phyloP scores from a whole-genome alignment of 1,140 invertebrate genomes.

The Eciton burchellii region DNA sequence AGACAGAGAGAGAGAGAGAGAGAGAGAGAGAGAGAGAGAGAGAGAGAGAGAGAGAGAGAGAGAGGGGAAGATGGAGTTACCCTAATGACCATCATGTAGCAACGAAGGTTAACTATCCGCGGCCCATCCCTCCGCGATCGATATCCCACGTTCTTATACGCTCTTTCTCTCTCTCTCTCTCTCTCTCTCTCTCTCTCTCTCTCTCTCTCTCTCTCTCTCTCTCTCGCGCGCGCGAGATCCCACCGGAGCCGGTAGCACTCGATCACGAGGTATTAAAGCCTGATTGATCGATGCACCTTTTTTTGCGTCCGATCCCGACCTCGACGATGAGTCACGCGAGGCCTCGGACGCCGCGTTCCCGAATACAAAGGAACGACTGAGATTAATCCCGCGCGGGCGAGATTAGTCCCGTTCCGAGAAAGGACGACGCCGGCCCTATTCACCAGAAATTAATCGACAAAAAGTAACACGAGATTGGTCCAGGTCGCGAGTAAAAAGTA shows the following conservation, averaged over 20 bases:
- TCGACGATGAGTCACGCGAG: slow-evolving; percentile 49
- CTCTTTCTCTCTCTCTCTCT: slow-evolving; percentile 18
- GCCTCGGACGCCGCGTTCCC: slow-evolving; percentile 19
- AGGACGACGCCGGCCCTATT: not conserved
- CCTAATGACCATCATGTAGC: slow-evolving; percentile 60
- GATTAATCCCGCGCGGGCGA: slow-evolving; percentile 27
- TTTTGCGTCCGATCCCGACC: slow-evolving; percentile 23
- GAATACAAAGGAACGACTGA: slow-evolving; percentile 47
- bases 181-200: not conserved
- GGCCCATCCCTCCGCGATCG: slow-evolving; percentile 49
- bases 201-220: slow-evolving; percentile 3
- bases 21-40: too few species aligned
- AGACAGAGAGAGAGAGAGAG: too few species aligned
- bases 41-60: too few species aligned
- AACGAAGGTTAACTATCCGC: slow-evolving; percentile 61
- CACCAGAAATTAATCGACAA: not conserved
- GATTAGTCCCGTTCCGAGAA: slow-evolving; percentile 41
- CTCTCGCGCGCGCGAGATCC: slow-evolving; percentile 13
- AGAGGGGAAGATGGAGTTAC: slow-evolving; percentile 29
- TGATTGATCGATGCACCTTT: slow-evolving; percentile 60
- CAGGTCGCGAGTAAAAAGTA: not conserved
- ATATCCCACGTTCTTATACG: slow-evolving; percentile 58
- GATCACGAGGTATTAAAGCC: slow-evolving; percentile 55
- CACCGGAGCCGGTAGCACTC: slow-evolving; percentile 48
- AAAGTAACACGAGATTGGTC: not conserved